These are phyloP conservation scores for Salmo trutta DNA, from an alignment of 2,797 vertebrate genomes.

Conservation along the genomic window DNA sequence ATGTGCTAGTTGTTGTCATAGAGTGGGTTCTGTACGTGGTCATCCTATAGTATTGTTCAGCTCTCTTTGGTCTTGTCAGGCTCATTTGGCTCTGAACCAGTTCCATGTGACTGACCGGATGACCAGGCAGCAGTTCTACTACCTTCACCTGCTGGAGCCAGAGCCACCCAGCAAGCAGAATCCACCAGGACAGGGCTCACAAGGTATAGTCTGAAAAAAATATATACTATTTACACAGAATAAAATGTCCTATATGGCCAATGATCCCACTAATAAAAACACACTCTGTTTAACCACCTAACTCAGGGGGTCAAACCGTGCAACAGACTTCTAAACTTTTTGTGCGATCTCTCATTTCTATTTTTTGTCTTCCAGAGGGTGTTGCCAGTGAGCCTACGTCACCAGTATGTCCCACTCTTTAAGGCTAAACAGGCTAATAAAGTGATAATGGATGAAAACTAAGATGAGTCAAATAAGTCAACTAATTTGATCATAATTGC, in stretches of 20 bases:
- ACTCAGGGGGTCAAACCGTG: no score
- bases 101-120: constrained; percentile 65
- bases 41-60: not conserved
- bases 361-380: constrained; percentile 36
- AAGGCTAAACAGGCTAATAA: not conserved
- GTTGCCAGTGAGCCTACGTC: constrained; percentile 52
- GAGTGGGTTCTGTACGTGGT: not conserved
- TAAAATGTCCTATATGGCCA: not conserved
- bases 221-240: not conserved
- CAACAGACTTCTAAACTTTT: no score
- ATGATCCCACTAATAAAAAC: not conserved
- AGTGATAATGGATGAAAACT: not conserved
- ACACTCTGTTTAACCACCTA: no score
- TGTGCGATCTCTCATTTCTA: not conserved
- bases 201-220: not conserved
- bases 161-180: constrained; percentile 25
- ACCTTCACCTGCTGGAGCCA: constrained; percentile 73
- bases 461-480: no score
- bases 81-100: constrained; percentile 65
- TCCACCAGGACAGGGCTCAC: not conserved
- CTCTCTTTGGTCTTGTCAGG: constrained; percentile 50
- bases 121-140: constrained; percentile 67
- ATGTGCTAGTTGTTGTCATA: not conserved
- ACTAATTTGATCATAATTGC: not conserved
- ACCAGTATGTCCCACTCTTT: constrained; percentile 48